Evolutionary conservation across 2,888 invertebrate species (phyloP).

Genomic region (Auanema freiburgensis): DNA sequence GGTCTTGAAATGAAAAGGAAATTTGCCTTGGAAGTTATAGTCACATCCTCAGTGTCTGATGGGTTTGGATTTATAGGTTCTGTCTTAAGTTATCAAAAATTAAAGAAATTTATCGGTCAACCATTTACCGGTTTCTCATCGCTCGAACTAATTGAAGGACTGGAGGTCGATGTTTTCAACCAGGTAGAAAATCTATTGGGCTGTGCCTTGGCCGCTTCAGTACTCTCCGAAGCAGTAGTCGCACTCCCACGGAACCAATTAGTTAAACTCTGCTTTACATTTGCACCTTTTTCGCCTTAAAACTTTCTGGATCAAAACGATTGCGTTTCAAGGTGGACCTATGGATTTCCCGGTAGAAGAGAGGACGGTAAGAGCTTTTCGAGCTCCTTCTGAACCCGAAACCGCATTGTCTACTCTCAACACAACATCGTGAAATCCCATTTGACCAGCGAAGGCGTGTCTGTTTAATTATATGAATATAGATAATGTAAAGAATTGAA

Average conservation of each 20-base stretch:
- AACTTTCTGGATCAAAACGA: background rate
- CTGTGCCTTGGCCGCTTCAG: conserved; percentile 21
- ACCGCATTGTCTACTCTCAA: conserved; percentile 54
- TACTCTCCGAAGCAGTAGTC: conserved; percentile 14
- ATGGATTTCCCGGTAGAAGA: conserved; percentile 54
- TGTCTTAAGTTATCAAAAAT: too few species aligned
- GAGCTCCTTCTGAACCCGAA: conserved; percentile 49
- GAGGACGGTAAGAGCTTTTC: conserved; percentile 46
- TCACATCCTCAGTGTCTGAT: too few species aligned
- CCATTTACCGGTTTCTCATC: too few species aligned
- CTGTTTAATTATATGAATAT: conserved; percentile 59
- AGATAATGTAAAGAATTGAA: background rate
- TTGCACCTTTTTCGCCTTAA: conserved; percentile 44
- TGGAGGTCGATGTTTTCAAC: too few species aligned
- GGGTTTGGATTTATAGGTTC: too few species aligned
- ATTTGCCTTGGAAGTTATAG: too few species aligned
- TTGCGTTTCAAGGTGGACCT: conserved; percentile 11
- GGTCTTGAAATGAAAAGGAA: too few species aligned
- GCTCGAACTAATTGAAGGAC: too few species aligned
- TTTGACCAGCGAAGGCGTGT: conserved; percentile 91
- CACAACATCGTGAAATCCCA: conserved; percentile 89
- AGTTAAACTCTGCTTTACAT: conserved; percentile 47
- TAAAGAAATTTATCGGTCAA: too few species aligned
- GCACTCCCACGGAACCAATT: conserved; percentile 47
- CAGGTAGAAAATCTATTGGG: too few species aligned